Evolutionary conservation across 2,888 invertebrate species (phyloP).

Genomic region (Cataglyphis albicans): DNA sequence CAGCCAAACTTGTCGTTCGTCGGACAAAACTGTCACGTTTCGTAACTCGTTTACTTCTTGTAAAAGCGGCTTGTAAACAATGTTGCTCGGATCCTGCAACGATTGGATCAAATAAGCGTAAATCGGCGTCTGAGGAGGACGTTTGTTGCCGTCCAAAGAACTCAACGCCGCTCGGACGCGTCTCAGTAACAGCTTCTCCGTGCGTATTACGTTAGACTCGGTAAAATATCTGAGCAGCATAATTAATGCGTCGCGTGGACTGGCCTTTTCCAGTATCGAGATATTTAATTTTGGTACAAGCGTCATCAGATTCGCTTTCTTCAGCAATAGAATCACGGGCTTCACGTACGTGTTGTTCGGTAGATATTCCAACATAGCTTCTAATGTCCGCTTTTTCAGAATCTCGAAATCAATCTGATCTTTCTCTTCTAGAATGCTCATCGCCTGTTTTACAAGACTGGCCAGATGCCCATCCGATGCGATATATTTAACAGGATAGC

Average conservation of each 20-base stretch:
- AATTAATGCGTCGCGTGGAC: slow-evolving; percentile 11
- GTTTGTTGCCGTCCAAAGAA: not conserved
- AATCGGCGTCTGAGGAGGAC: not conserved
- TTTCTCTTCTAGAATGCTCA: slow-evolving; percentile 19
- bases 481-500: slow-evolving; percentile 34
- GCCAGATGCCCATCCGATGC: slow-evolving; percentile 11
- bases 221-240: slow-evolving; percentile 13
- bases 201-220: slow-evolving; percentile 1
- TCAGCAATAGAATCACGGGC: slow-evolving; percentile 41
- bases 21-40: not conserved
- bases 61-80: slow-evolving; percentile 42
- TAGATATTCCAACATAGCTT: slow-evolving; percentile 39
- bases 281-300: slow-evolving; percentile 36
- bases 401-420: not conserved
- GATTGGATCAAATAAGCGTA: slow-evolving; percentile 15
- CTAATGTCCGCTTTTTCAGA: slow-evolving; percentile 34
- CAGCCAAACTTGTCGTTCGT: slow-evolving; percentile 30
- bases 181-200: slow-evolving; percentile 25
- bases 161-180: slow-evolving; percentile 17
- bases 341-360: slow-evolving; percentile 32
- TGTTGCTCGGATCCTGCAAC: slow-evolving; percentile 44
- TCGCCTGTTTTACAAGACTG: not conserved
- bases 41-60: slow-evolving; percentile 4
- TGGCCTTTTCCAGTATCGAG: not conserved
- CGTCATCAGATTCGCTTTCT: slow-evolving; percentile 32